A percentile compares a stretch with the other conserved stretches of the same genome.
Conservation (phyloP, 2,797 vertebrate genomes). For the Neomorphus geoffroyi region DNA sequence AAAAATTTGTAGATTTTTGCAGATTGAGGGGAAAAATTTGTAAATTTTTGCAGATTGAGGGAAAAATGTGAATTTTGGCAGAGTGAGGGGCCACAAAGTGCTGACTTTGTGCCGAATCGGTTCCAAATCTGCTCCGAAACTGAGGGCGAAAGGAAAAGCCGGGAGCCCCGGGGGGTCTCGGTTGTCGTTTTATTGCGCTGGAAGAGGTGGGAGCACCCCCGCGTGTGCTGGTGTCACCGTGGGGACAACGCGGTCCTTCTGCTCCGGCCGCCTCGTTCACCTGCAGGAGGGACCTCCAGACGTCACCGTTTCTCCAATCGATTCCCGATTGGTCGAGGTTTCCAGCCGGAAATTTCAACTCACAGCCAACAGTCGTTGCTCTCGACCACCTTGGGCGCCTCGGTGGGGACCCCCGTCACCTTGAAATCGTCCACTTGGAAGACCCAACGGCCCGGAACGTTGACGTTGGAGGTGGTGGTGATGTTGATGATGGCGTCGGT, state of each 20-base stretch:
- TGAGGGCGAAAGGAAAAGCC: neutral
- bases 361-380: neutral
- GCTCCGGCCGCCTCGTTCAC: fast-evolving
- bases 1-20: no score
- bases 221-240: neutral
- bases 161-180: fast-evolving
- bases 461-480: conserved; percentile 21
- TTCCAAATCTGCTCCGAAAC: no score
- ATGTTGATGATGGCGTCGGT: conserved; percentile 2
- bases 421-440: neutral
- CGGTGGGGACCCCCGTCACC: fast-evolving
- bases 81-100: no score
- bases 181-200: neutral
- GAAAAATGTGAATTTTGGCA: no score
- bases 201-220: no score
- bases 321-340: neutral
- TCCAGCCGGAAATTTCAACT: neutral
- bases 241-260: neutral
- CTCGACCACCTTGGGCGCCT: fast-evolving
- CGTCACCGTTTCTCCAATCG: fast-evolving
- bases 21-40: no score
- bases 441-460: neutral
- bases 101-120: fast-evolving
- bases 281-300: neutral
- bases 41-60: no score